Base-by-base conservation (phyloP, 2,888 invertebrate genomes). In the Auanema freiburgensis region DNA sequence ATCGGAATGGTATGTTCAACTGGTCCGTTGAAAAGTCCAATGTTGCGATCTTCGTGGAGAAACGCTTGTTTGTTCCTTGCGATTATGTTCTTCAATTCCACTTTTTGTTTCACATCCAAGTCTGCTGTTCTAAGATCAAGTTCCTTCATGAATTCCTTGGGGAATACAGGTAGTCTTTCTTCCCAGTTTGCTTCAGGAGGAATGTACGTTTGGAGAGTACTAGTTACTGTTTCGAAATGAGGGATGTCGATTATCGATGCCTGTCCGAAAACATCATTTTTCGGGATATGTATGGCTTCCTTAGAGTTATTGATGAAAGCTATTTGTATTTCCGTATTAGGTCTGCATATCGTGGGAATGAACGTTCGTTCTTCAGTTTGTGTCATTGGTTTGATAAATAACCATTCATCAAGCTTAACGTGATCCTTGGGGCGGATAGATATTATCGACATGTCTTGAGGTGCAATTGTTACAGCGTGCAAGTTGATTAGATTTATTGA, bases 111-210 rank as follows among this genome's bases (percentile, higher is more conserved):
- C 3, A 23, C 10, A 12, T 52, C 10, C 6, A 52, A 24, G 12
- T 16, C 24, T n/a, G 21, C 2, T 23, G 4, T 4, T 16, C 24
- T 24, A 3, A 24, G 52, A 23, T 24, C 24, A 5, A 52, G 12
- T n/a, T 52, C 21, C 10, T 52, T 23, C 52, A 52, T n/a, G 10
- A 52, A 24, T 18, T 52, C 21, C 24, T 10, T n/a, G 3, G 52
- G 52, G 10, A 24, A 24, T 18, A 8, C 12, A 18, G 58, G 58
- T 3, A 58, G 14, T 5, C 16, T 23, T 6, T 23, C 58, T n/a
- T 58, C 51, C 58, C 58, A 58, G 11, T 58, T 33, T 11, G 41
- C 18, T 49, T 58, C 58, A 2, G 5, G 3, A 6, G 58, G 58
- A 8, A 14, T 25, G 51, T 58, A 49, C n/a, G 43, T 42, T n/a